Conservation (phyloP, 2,113 vertebrate genomes). For the Triplophysa rosa region DNA sequence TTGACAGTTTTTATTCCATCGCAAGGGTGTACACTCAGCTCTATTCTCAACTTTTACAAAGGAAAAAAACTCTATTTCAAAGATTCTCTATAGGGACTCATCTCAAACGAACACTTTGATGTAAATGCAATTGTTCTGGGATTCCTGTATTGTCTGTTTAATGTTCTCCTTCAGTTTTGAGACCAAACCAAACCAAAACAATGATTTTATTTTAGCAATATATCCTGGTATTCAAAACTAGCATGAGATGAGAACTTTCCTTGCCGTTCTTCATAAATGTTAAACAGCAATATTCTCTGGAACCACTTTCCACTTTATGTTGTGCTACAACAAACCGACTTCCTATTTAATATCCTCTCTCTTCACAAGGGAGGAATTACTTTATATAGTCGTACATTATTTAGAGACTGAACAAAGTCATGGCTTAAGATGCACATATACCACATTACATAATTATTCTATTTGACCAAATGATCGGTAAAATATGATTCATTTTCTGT, state of each 20-base stretch:
- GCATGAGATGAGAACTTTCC: background rate
- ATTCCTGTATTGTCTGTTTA: background rate
- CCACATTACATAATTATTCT: background rate
- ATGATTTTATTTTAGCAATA: background rate
- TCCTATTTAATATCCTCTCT: background rate
- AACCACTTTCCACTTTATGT: background rate
- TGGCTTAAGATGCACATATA: background rate
- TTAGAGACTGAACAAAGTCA: background rate
- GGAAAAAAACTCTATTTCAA: too few relatives aligned
- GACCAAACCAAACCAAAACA: background rate
- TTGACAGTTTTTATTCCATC: too few relatives aligned
- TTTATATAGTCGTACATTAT: background rate
- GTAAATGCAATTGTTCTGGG: slow-evolving; percentile 15
- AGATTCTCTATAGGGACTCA: background rate
- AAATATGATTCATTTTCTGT: too few relatives aligned
- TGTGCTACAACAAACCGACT: background rate
- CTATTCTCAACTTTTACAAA: too few relatives aligned
- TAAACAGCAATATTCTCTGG: background rate
- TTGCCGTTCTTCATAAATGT: background rate
- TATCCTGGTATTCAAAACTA: slow-evolving; percentile 2
- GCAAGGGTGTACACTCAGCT: too few relatives aligned
- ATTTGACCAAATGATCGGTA: too few relatives aligned
- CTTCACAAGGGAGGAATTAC: background rate
- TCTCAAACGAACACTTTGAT: background rate
- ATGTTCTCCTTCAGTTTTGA: background rate